Percentiles rank a stretch among this genome's conserved stretches.
phyloP scores from a whole-genome alignment of 2,113 vertebrate species.

The Pelvicachromis taeniatus region DNA sequence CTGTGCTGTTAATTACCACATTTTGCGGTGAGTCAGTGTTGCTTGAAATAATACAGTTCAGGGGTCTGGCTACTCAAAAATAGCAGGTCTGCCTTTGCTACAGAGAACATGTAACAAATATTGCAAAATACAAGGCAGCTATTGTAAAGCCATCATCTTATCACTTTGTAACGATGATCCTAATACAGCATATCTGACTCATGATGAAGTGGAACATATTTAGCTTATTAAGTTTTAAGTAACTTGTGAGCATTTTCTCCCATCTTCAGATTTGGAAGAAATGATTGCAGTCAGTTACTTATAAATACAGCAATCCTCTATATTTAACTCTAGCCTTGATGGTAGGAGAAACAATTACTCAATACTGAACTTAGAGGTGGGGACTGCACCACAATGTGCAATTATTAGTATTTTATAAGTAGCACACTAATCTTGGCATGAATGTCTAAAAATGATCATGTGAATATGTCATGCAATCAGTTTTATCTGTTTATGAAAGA shows the following conservation, averaged over 20 bases:
- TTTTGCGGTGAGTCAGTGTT: background rate
- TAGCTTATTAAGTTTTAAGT: background rate
- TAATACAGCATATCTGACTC: background rate
- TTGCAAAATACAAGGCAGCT: background rate
- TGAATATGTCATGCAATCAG: background rate
- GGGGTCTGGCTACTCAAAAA: background rate
- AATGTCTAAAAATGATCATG: background rate
- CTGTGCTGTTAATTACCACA: background rate
- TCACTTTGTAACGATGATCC: background rate
- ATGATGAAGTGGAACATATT: background rate
- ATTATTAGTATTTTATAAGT: background rate
- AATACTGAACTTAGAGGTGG: background rate
- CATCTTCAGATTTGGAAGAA: background rate
- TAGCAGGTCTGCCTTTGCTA: background rate
- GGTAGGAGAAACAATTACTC: background rate
- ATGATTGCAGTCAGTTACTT: background rate
- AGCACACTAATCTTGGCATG: background rate
- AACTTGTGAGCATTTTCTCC: background rate
- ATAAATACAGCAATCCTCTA: background rate
- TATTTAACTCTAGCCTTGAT: conserved; percentile 4
- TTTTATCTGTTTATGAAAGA: background rate
- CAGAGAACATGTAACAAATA: background rate
- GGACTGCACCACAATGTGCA: background rate
- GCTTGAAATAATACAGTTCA: background rate
- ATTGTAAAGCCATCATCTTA: background rate